These are phyloP conservation scores for Netelia melanura DNA, from an alignment of 2,888 invertebrate species.

Conservation along the genomic window DNA sequence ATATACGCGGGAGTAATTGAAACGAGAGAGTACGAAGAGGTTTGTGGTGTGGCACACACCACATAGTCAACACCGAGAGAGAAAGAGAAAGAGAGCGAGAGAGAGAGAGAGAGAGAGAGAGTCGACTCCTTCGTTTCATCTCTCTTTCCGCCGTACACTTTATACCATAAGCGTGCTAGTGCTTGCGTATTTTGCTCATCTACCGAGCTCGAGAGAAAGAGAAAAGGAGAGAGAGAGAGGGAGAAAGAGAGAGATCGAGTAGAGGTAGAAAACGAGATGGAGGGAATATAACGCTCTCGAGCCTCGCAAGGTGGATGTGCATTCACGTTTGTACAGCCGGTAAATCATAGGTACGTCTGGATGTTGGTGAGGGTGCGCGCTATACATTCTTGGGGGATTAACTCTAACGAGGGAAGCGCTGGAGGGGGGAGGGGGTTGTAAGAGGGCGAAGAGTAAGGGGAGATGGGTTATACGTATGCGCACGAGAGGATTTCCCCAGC, in stretches of 20 bases:
- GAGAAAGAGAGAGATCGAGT: neutral
- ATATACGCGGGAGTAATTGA: slow-evolving; percentile 43
- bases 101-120: neutral
- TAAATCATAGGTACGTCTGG: slow-evolving; percentile 49
- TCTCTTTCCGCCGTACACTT: neutral
- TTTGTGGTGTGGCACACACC: slow-evolving; percentile 36
- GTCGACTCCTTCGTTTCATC: neutral
- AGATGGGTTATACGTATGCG: slow-evolving; percentile 16
- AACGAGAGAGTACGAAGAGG: slow-evolving; percentile 38
- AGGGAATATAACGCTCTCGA: slow-evolving; percentile 12
- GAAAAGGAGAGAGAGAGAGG: neutral
- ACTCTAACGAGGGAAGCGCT: slow-evolving; percentile 53
- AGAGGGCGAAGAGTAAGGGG: neutral
- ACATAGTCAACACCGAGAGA: neutral
- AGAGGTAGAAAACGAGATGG: slow-evolving; percentile 21
- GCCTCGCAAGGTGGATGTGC: neutral
- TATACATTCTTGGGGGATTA: slow-evolving; percentile 56
- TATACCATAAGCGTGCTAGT: slow-evolving; percentile 20
- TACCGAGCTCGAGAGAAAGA: slow-evolving; percentile 38
- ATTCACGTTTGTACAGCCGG: slow-evolving; percentile 39
- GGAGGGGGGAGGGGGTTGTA: neutral
- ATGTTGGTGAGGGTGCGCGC: slow-evolving; percentile 24
- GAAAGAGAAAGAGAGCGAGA: neutral
- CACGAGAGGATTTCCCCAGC: slow-evolving; percentile 38
- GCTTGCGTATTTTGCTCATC: slow-evolving; percentile 34